Conservation (phyloP, 2,113 vertebrate genomes). For the Aramus guarauna region DNA sequence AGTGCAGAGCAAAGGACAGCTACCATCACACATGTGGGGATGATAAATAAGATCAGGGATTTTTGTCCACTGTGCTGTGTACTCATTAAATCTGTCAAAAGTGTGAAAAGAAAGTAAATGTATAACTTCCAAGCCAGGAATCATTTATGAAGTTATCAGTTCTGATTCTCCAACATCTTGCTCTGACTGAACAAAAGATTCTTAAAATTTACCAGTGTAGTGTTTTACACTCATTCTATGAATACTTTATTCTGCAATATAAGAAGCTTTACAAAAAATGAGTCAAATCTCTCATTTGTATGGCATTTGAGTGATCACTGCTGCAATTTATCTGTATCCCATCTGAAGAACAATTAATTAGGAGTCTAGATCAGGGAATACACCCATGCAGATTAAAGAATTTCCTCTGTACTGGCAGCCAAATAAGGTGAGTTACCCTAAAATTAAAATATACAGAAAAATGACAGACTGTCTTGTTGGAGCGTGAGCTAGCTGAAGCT, state of each 20-base stretch:
- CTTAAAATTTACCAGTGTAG: background rate
- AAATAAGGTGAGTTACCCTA: background rate
- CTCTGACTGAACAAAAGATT: background rate
- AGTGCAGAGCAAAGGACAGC: background rate
- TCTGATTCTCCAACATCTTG: background rate
- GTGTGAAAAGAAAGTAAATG: background rate
- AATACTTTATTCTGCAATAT: background rate
- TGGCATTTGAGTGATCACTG: background rate
- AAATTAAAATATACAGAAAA: background rate
- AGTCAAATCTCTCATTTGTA: background rate
- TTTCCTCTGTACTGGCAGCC: background rate
- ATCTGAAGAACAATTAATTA: background rate
- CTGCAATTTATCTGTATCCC: background rate
- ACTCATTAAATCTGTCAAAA: slow-evolving; percentile 36
- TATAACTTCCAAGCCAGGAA: background rate
- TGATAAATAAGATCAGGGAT: background rate
- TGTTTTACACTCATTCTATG: background rate
- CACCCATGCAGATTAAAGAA: background rate
- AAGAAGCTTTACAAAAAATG: background rate
- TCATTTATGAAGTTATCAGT: background rate
- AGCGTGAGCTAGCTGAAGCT: background rate
- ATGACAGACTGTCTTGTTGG: background rate
- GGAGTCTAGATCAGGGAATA: background rate
- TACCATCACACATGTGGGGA: background rate
- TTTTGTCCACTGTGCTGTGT: background rate